Evolutionary conservation across 2,888 invertebrate species (phyloP).

Genomic region (Cryptocephalus primarius): DNA sequence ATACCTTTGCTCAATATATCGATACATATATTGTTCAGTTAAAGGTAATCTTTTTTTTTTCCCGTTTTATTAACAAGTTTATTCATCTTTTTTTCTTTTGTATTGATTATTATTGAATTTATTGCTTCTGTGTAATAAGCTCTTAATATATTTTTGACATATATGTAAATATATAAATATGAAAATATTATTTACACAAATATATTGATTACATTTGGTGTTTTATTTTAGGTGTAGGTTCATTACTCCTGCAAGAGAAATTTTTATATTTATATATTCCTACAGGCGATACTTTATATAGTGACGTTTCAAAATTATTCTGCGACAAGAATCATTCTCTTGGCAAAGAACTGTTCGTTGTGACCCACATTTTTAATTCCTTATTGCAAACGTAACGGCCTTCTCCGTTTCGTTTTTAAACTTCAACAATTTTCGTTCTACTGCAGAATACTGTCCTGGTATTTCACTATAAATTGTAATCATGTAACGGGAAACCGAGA

Average conservation of each 20-base stretch:
- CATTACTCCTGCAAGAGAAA: no score
- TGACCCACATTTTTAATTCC: no score
- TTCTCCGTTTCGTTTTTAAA: neutral
- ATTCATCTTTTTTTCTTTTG: slow-evolving; percentile 16
- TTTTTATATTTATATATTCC: no score
- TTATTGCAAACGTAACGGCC: neutral
- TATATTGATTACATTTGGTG: slow-evolving; percentile 13
- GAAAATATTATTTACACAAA: slow-evolving; percentile 29
- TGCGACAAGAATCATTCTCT: no score
- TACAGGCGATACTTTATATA: no score
- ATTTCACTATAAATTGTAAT: slow-evolving; percentile 1
- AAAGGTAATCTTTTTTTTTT: slow-evolving; percentile 27
- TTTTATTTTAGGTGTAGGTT: neutral
- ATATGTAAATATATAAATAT: slow-evolving; percentile 38
- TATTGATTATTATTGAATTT: slow-evolving; percentile 22
- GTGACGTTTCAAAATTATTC: no score
- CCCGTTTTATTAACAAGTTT: slow-evolving; percentile 5
- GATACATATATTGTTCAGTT: slow-evolving; percentile 31
- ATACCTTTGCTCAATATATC: slow-evolving; percentile 38
- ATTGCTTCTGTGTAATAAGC: slow-evolving; percentile 32
- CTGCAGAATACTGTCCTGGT: neutral
- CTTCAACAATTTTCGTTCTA: neutral
- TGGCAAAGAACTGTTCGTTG: no score
- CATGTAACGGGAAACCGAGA: slow-evolving; percentile 6
- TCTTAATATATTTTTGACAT: slow-evolving; percentile 35